A percentile compares a stretch with the other conserved stretches of the same genome.
Conservation (phyloP, 2,888 invertebrate species). For the Pseudanteris insignis region DNA sequence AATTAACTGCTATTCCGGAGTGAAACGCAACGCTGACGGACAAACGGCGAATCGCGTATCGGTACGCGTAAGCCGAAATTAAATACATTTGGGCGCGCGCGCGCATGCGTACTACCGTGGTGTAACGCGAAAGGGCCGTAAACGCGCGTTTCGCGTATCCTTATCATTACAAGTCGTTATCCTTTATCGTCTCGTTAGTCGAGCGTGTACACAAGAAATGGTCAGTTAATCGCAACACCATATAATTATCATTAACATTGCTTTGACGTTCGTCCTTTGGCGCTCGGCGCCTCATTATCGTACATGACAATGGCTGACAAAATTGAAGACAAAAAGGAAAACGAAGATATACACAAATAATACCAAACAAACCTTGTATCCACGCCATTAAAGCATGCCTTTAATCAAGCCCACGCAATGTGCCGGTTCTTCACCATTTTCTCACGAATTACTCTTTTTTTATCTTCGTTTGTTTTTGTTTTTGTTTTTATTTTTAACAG, state of each 20-base stretch:
- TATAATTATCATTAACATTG: slow-evolving; percentile 41
- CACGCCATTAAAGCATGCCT: slow-evolving; percentile 32
- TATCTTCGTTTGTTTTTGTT: no score
- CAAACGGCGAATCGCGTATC: slow-evolving; percentile 2
- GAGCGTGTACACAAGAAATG: slow-evolving; percentile 42
- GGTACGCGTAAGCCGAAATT: slow-evolving; percentile 6
- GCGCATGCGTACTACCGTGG: slow-evolving; percentile 24
- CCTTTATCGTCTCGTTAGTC: slow-evolving; percentile 45
- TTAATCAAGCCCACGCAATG: slow-evolving; percentile 34
- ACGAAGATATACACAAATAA: not conserved
- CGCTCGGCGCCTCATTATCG: slow-evolving; percentile 26
- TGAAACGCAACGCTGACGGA: not conserved
- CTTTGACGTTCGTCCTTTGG: slow-evolving; percentile 25
- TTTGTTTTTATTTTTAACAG: no score
- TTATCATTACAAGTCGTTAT: slow-evolving; percentile 45
- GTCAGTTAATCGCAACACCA: slow-evolving; percentile 36
- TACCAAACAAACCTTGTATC: slow-evolving; percentile 26
- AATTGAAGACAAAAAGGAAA: slow-evolving; percentile 22
- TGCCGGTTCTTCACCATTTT: slow-evolving; percentile 8
- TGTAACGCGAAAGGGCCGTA: slow-evolving; percentile 27
- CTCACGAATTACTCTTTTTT: slow-evolving; percentile 23
- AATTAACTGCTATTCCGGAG: not conserved
- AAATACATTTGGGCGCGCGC: no score
- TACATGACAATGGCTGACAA: slow-evolving; percentile 38
- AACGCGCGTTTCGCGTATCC: slow-evolving; percentile 37